These are phyloP conservation scores for Balanococcus diminutus DNA, from an alignment of 2,888 invertebrate genomes.

Conservation along the genomic window DNA sequence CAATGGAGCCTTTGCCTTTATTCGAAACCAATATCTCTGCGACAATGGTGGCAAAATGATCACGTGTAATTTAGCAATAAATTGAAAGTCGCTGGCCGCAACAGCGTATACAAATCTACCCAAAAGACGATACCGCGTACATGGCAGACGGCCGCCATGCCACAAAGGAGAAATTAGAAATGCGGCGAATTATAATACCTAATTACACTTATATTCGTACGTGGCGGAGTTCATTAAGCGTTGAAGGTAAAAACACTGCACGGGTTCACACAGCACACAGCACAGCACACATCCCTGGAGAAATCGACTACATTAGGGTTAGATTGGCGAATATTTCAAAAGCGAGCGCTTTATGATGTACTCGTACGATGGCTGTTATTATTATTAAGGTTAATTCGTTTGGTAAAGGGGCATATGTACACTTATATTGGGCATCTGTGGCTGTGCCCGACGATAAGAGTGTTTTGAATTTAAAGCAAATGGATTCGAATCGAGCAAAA, in stretches of 20 bases:
- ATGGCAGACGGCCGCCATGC: neutral
- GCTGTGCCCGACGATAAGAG: neutral
- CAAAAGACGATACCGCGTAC: too few relatives aligned
- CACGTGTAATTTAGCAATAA: neutral
- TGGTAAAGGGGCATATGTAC: neutral
- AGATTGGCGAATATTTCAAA: constrained; percentile 25
- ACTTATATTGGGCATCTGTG: too few relatives aligned
- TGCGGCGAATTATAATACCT: constrained; percentile 11
- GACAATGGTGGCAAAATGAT: too few relatives aligned
- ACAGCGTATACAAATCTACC: neutral
- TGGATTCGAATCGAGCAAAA: neutral
- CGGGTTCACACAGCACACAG: too few relatives aligned
- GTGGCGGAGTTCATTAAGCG: constrained; percentile 17
- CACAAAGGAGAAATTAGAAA: constrained; percentile 25
- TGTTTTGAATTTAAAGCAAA: neutral
- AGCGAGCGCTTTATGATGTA: constrained; percentile 7
- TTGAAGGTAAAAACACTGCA: constrained; percentile 28
- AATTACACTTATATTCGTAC: constrained; percentile 2
- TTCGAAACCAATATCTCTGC: too few relatives aligned
- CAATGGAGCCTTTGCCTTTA: too few relatives aligned
- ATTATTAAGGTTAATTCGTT: constrained; percentile 17
- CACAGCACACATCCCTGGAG: neutral
- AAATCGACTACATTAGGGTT: constrained; percentile 21
- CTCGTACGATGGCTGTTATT: too few relatives aligned
- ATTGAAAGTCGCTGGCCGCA: neutral